phyloP scores from a whole-genome alignment of 2,113 vertebrate genomes.

The Trochalopteron elliotii region DNA sequence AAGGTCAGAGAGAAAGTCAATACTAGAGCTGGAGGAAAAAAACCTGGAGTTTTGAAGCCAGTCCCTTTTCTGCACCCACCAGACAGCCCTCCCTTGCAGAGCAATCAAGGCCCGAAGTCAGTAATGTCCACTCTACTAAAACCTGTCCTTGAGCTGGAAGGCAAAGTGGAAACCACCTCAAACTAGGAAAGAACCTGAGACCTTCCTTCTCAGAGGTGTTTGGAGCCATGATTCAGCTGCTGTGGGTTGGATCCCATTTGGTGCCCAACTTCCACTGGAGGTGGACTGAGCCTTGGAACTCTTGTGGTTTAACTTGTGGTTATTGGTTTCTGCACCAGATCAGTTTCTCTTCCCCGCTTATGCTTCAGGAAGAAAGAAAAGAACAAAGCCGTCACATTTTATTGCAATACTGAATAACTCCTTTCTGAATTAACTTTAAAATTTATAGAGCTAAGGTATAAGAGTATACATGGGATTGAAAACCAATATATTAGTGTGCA shows the following conservation, averaged over 20 bases:
- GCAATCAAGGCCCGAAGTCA: not conserved
- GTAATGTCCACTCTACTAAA: not conserved
- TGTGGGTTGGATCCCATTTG: not conserved
- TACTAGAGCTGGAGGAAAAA: not conserved
- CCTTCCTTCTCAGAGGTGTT: not conserved
- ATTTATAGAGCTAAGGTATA: slow-evolving; percentile 29
- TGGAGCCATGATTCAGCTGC: not conserved
- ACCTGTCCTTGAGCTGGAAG: not conserved
- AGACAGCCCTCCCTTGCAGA: not conserved
- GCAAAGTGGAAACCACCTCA: not conserved
- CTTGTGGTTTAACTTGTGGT: not conserved
- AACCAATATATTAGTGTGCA: slow-evolving; percentile 33
- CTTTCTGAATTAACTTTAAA: slow-evolving; percentile 50
- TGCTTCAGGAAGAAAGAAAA: not conserved
- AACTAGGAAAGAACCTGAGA: not conserved
- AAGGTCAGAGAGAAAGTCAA: slow-evolving; percentile 58
- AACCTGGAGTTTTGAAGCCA: not conserved
- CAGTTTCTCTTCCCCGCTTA: not conserved
- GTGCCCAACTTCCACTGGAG: not conserved
- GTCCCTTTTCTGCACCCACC: not conserved
- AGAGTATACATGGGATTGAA: slow-evolving; percentile 33
- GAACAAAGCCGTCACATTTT: slow-evolving; percentile 46
- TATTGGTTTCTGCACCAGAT: not conserved
- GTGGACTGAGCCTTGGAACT: not conserved
- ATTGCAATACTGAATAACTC: slow-evolving; percentile 42